phyloP scores from a whole-genome alignment of 1,140 invertebrate species.

The Aphelinus certus region DNA sequence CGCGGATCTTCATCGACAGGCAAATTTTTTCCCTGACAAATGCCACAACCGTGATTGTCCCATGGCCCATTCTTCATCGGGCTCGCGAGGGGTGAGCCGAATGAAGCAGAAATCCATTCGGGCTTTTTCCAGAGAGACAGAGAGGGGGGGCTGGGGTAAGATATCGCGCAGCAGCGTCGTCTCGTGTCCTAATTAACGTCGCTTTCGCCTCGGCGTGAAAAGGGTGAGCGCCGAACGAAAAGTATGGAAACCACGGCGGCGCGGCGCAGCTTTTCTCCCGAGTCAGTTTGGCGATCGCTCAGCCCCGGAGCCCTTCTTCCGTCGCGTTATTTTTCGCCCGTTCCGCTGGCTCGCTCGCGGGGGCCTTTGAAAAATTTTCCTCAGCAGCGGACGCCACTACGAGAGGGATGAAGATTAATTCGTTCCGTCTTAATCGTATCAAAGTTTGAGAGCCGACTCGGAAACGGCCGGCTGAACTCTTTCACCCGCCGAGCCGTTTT shows the following conservation, averaged over 20 bases:
- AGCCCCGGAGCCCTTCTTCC: conserved; percentile 44
- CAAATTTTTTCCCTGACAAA: conserved; percentile 26
- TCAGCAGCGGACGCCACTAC: conserved; percentile 51
- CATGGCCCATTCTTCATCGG: not conserved
- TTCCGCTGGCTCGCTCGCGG: conserved; percentile 49
- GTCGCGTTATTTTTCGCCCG: conserved; percentile 41
- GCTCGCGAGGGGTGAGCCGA: not conserved
- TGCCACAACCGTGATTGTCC: conserved; percentile 20
- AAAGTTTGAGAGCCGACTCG: conserved; percentile 63
- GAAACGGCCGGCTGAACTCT: conserved; percentile 52
- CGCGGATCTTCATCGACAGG: conserved; percentile 20
- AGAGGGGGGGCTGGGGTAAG: not conserved
- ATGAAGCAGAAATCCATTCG: not conserved
- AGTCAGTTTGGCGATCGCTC: conserved; percentile 49
- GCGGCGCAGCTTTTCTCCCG: conserved; percentile 34
- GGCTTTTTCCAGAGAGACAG: conserved; percentile 4
- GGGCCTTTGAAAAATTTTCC: conserved; percentile 35
- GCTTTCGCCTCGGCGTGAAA: conserved; percentile 32
- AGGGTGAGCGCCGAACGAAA: conserved; percentile 21
- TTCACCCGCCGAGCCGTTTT: conserved; percentile 39
- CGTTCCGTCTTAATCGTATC: conserved; percentile 67
- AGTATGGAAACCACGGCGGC: not conserved
- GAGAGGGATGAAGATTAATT: conserved; percentile 66
- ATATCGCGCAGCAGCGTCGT: conserved; percentile 18
- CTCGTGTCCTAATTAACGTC: conserved; percentile 40